Evolutionary conservation across 1,140 invertebrate genomes (phyloP), one percentile per base, ranked within the genome.

Genomic region (Diabrotica undecimpunctata): DNA sequence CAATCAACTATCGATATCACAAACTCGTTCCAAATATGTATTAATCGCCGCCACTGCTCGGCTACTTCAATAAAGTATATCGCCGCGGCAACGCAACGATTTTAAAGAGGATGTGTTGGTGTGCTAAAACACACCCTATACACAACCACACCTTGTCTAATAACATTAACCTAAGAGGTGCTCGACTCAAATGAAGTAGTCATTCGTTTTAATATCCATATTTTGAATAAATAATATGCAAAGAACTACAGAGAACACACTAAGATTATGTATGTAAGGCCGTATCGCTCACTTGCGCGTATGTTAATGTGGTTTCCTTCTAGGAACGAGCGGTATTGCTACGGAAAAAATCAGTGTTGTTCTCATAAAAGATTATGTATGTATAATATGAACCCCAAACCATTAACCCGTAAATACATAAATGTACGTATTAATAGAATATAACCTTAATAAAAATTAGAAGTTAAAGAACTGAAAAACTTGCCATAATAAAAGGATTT

Each of bases 151-250:
- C 41, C 41, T 46, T 46, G 41, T n/a, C 41, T 25, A 46, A 46
- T n/a, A 46, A 46, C 41, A 46, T 46, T 46, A 46, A n/a, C 41
- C n/a, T n/a, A 46, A 46, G n/a, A 46, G 41, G 41, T 46, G 41
- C 41, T 46, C n/a, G 41, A n/a, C 8, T n/a, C 41, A 46, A 46
- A 46, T 46, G 41, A 46, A 46, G 41, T 46, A 46, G 41, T 46
- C 25, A 25, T 25, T 25, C 25, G 25, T 25, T 25, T 46, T 46
- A 46, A 46, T 46, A 46, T 46, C 41, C 41, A 46, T 46, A 46
- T 46, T 46, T n/a, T n/a, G 41, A 10, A 46, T 46, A 46, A 46
- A 46, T 46, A 25, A 25, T 25, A 25, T 25, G 25, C 25, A 25
- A 25, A 25, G 25, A 4, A 25, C 25, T 25, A 25, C 25, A 25